Evolutionary conservation across 2,888 invertebrate species (phyloP).

Genomic region (Athalia circularis): DNA sequence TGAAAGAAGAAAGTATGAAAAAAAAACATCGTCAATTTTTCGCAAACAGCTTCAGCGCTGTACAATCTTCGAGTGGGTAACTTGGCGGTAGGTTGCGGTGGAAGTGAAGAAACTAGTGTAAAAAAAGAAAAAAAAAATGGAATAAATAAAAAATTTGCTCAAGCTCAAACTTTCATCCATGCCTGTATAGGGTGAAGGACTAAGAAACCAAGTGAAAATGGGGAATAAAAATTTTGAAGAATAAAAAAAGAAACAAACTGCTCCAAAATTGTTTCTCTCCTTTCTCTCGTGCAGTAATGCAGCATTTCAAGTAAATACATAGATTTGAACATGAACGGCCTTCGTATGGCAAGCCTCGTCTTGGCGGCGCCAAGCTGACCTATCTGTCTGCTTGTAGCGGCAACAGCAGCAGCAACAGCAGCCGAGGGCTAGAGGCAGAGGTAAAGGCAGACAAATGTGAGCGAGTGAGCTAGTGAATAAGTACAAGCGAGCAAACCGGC

Average conservation of each 20-base stretch:
- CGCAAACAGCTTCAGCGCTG: too few relatives aligned
- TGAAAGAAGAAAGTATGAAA: not conserved
- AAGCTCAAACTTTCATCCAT: too few relatives aligned
- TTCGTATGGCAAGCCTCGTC: constrained; percentile 59
- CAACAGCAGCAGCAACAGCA: constrained; percentile 14
- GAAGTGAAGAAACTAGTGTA: too few relatives aligned
- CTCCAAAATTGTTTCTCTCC: constrained; percentile 5
- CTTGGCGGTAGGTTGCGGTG: too few relatives aligned
- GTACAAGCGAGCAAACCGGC: constrained; percentile 4
- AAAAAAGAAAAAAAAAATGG: not conserved
- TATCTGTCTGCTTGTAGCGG: constrained; percentile 59
- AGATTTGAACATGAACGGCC: constrained; percentile 56
- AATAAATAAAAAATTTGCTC: not conserved
- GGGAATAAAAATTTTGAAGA: not conserved
- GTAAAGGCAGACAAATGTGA: constrained; percentile 27
- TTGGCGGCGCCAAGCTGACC: constrained; percentile 67
- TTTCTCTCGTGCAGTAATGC: constrained; percentile 6
- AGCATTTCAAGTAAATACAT: constrained; percentile 37
- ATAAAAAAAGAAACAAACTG: not conserved
- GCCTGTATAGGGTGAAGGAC: not conserved
- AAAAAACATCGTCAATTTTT: not conserved
- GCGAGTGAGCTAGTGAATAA: constrained; percentile 18
- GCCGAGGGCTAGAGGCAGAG: constrained; percentile 39
- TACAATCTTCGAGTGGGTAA: too few relatives aligned
- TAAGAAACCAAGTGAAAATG: not conserved